Evolutionary conservation across 2,113 vertebrate genomes (phyloP).

Genomic region (Prinia subflava): DNA sequence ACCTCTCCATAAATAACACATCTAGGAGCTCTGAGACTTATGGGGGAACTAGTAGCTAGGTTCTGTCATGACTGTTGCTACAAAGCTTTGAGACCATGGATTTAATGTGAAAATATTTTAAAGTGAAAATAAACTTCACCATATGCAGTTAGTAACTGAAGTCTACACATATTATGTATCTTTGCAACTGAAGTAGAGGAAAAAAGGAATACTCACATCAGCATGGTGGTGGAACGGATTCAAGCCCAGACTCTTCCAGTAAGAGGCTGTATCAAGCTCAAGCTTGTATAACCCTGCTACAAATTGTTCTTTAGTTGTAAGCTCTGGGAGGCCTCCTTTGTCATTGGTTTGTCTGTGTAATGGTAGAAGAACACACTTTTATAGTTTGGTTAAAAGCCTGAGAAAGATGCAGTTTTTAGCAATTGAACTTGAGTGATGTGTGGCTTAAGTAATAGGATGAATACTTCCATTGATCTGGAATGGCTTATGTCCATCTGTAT

Average conservation of each 20-base stretch:
- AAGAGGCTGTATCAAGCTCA: constrained; percentile 74
- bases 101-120: background rate
- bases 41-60: accelerated
- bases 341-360: constrained; percentile 64
- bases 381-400: background rate
- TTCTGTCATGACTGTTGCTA: background rate
- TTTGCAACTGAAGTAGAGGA: background rate
- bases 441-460: background rate
- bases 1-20: background rate
- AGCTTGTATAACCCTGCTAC: constrained; percentile 73
- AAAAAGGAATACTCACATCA: constrained; percentile 69
- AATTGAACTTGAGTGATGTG: background rate
- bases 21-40: background rate
- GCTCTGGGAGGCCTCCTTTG: constrained; percentile 66
- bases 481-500: background rate
- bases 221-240: constrained; percentile 74
- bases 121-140: background rate
- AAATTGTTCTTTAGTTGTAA: constrained; percentile 74
- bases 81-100: background rate
- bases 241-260: constrained; percentile 73
- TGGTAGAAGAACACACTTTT: background rate
- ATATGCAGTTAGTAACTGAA: background rate
- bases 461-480: background rate
- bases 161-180: background rate
- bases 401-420: background rate